Conservation (phyloP, 1,140 invertebrate species). For the Drosophila quadrilineata region DNA sequence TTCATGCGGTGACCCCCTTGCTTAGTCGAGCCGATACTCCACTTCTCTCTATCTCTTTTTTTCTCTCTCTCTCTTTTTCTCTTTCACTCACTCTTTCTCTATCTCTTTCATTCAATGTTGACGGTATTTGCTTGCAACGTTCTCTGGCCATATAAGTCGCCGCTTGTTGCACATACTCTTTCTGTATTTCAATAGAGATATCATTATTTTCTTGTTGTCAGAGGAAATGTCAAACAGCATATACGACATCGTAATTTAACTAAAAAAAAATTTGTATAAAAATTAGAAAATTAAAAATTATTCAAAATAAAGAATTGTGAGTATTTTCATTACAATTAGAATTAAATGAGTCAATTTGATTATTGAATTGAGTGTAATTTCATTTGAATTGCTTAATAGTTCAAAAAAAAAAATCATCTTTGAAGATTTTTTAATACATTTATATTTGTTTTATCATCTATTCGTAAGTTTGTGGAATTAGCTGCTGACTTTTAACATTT, state of each 20-base stretch:
- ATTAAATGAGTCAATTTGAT: no score
- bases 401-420: no score
- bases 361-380: no score
- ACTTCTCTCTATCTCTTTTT: neutral
- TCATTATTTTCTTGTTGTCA: slow-evolving; percentile 24
- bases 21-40: slow-evolving; percentile 24
- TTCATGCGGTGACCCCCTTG: slow-evolving; percentile 63
- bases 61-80: no score
- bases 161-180: neutral
- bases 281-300: no score
- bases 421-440: no score
- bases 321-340: no score
- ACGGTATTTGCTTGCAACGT: neutral
- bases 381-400: no score
- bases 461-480: neutral
- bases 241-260: neutral
- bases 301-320: no score
- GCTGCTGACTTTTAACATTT: slow-evolving; percentile 24
- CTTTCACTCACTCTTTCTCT: neutral
- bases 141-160: neutral
- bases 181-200: no score
- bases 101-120: neutral
- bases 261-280: no score
- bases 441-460: slow-evolving; percentile 1
- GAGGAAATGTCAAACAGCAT: slow-evolving; percentile 20